Base-by-base conservation (phyloP, 2,888 invertebrate genomes). In the Deilephila porcellus region DNA sequence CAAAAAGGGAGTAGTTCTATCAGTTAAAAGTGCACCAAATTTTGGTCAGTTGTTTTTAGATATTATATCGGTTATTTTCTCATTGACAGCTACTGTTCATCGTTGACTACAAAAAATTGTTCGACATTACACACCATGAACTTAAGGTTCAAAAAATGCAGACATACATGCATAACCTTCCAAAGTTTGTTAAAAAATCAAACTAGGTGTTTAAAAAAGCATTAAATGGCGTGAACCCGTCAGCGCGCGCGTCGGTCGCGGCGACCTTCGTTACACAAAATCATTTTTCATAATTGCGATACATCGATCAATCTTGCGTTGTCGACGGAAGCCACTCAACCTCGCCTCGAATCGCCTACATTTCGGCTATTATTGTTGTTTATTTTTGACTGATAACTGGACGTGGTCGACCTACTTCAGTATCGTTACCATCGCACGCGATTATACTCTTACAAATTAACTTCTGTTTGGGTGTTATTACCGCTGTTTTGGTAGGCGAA, bases 281-380 rank as follows among this genome's bases (percentile, higher is more conserved):
- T 91, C 90, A 93, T 93, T 92, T 92, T 92, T 93, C 92, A 93
- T 92, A 93, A 93, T 93, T 90, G 90, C 87, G 88, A 88, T 82
- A 82, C 82, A 80, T 83, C 92, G 86, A 94, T 94, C 93, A 92
- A 94, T 93, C 93, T 90, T 90, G 77, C 80, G 86, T 87, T 87
- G 85, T 86, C 88, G 87, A 85, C 92, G 92, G 93, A 93, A 93
- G 90, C 87, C 90, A 91, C 92, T 93, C 92, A 71, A 73, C 70
- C 73, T 62, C 62, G 77, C 53, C 71, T 29, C 62, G 77, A 82
- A 79, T 83, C 84, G 79, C 83, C 82, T 85, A 84, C 84, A 85
- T 87, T 90, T 87, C 80, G 81, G 81, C 80, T 89, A 85, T 87
- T 89, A 90, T 89, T 91, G 90, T 90, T 90, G 87, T 90, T 90